Evolutionary conservation across 2,888 invertebrate species (phyloP), one percentile per base, ranked within the genome.

Genomic region (Drosophila histrio): DNA sequence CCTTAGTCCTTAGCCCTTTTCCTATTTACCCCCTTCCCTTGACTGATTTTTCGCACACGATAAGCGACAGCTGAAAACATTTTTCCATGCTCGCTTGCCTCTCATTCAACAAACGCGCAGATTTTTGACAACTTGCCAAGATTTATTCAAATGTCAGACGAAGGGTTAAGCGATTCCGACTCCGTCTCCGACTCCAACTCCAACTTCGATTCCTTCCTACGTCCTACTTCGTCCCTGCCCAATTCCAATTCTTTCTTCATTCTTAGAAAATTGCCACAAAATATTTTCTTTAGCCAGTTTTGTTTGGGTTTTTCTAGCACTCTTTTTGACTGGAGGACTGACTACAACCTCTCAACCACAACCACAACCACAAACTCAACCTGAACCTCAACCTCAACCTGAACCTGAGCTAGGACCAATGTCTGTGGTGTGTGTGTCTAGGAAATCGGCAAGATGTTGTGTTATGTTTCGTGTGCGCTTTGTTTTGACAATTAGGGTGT

Each of bases 401-500:
- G 56, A 56, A 30, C 26, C 47, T 17, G 21, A 54, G 21, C 70
- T 63, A 50, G 38, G 36, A 57, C n/a, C n/a, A 72, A 61, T 53
- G 32, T 47, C 15, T 63, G 22, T 61, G 41, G 41, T 57, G 44
- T 30, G 7, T 61, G 13, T 38, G 39, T 54, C 6, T 49, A 43
- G 17, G n/a, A n/a, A n/a, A n/a, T n/a, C n/a, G n/a, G n/a, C n/a
- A n/a, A n/a, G n/a, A n/a, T 59, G 38, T 22, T 64, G 64, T 69
- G 67, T 34, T 73, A 28, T 73, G 81, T 75, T 66, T 77, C 70
- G 78, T 85, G 65, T 76, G 58, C 65, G 68, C 81, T 81, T 81
- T 88, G 89, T 89, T 87, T 85, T 87, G 87, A 89, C 87, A 87
- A 87, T 87, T 89, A 87, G 89, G 87, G 88, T 88, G 85, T 88